Base-by-base conservation (phyloP, 2,113 vertebrate species). In the Apaloderma vittatum region DNA sequence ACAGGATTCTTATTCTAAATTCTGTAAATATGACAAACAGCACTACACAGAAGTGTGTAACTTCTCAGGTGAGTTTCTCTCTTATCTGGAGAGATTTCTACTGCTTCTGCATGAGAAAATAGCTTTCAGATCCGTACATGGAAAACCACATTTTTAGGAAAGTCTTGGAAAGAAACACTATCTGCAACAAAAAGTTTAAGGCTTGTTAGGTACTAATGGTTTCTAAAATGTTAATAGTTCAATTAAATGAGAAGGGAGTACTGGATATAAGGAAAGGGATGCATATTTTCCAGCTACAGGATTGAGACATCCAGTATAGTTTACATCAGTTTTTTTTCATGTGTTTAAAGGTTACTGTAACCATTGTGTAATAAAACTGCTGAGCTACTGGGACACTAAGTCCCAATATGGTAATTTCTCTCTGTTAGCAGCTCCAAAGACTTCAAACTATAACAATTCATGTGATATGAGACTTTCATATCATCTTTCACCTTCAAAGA, bases 201-300 rank as follows among this genome's bases (percentile, higher is more conserved):
- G 51, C 62, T 90, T 82, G 34, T 37, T 63, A 78, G 17, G n/a
- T 52, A 49, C 21, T 87, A 81, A 87, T 3, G 37, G 26, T n/a
- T 94, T 90, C 67, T 58, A 24, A 95, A 95, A 90, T 88, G 93
- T 92, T 90, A 93, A 94, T 37, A 51, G 91, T 66, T 63, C 88
- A 88, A 65, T 92, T 79, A 88, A 90, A 48, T 30, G 51, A 86
- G 74, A 62, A 80, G 26, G 29, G 20, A 92, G 37, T 75, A 37
- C 12, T 62, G n/a, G 14, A 40, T 84, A 16, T 18, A 40, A 77
- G 30, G 51, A 93, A 78, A 78, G 70, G 55, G 51, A 40, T 24
- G 9, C 57, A 32, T 37, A 71, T 93, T 85, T 92, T 85, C 74
- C 57, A 67, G 27, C 24, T 90, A 57, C 62, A 36, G 22, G 51